These are phyloP conservation scores for Dipodomys stephensi DNA, from an alignment of 2,113 vertebrate species.

Conservation along the genomic window DNA sequence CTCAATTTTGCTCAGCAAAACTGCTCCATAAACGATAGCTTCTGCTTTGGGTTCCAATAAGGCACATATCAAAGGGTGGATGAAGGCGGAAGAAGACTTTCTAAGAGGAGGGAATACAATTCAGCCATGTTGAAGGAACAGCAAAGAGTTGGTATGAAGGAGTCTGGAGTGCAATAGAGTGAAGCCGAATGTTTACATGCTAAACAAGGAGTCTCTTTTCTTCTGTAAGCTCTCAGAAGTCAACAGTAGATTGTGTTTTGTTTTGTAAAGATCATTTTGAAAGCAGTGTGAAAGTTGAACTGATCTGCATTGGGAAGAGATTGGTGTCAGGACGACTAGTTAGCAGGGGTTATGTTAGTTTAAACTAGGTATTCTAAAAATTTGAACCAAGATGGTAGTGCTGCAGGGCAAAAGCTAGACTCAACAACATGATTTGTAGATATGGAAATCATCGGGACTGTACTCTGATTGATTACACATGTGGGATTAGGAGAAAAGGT, in stretches of 20 bases:
- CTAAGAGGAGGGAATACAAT: neutral
- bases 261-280: slow-evolving; percentile 45
- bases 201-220: neutral
- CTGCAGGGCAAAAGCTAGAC: neutral
- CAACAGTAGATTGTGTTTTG: neutral
- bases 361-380: neutral
- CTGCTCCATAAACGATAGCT: neutral
- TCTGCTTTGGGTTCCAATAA: slow-evolving; percentile 18
- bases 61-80: neutral
- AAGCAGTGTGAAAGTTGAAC: neutral
- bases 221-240: neutral
- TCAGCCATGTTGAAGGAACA: neutral
- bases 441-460: neutral
- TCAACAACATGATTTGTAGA: neutral
- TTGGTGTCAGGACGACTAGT: neutral
- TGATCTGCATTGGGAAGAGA: neutral
- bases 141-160: neutral
- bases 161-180: neutral
- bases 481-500: neutral
- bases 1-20: slow-evolving; percentile 32
- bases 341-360: neutral
- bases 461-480: neutral
- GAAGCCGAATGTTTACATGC: neutral
- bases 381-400: neutral
- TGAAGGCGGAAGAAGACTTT: slow-evolving; percentile 11